Evolutionary conservation across 2,113 vertebrate species (phyloP).

Genomic region (Alaudala cheleensis): DNA sequence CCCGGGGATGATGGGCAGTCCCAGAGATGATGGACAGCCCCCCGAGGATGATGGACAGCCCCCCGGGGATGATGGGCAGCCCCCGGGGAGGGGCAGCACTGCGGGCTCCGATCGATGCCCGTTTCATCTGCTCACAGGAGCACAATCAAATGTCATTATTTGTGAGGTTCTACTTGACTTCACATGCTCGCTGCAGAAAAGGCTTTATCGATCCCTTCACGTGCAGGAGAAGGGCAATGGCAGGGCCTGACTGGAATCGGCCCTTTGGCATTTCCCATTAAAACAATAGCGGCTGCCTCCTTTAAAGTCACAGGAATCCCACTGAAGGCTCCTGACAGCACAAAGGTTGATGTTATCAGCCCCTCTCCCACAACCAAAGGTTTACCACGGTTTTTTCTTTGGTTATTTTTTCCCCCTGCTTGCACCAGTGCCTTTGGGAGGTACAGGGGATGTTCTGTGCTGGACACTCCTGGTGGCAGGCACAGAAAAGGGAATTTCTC

Average conservation of each 20-base stretch:
- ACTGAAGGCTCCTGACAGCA: background rate
- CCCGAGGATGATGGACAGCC: background rate
- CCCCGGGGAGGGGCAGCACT: background rate
- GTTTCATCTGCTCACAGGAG: slow-evolving; percentile 69
- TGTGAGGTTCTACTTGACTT: slow-evolving; percentile 90
- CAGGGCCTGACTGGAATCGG: slow-evolving; percentile 24
- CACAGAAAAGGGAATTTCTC: background rate
- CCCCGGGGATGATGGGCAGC: background rate
- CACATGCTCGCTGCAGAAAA: slow-evolving; percentile 84
- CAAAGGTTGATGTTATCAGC: slow-evolving; percentile 21
- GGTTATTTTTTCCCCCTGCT: background rate
- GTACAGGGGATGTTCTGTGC: background rate
- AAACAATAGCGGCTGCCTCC: slow-evolving; percentile 10
- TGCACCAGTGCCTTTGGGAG: background rate
- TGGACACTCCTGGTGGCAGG: background rate
- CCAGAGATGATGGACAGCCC: background rate
- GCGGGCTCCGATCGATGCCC: slow-evolving; percentile 77
- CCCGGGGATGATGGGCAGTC: background rate
- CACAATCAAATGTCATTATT: slow-evolving; percentile 89
- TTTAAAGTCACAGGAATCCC: background rate
- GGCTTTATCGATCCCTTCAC: slow-evolving; percentile 83
- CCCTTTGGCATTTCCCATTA: slow-evolving; percentile 54
- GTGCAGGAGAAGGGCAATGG: slow-evolving; percentile 83
- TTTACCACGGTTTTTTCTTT: background rate
- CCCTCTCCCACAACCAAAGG: background rate